These are phyloP conservation scores for Lates calcarifer DNA, from an alignment of 2,113 vertebrate species.

Conservation along the genomic window DNA sequence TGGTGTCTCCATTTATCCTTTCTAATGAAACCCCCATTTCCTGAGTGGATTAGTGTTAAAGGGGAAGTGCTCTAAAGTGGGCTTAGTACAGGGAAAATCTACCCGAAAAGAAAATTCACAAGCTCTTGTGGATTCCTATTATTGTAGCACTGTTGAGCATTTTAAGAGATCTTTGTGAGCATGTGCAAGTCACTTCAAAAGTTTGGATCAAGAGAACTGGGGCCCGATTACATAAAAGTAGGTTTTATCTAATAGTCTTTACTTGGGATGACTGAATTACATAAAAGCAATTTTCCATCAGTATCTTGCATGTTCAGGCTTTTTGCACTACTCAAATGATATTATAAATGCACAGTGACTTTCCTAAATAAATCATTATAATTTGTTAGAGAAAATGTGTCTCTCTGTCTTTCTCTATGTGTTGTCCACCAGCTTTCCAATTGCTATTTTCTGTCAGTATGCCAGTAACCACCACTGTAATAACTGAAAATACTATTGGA, in stretches of 20 bases:
- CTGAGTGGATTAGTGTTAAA: slow-evolving; percentile 73
- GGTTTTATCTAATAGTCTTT: slow-evolving; percentile 34
- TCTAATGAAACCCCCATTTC: slow-evolving; percentile 64
- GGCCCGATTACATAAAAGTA: slow-evolving; percentile 25
- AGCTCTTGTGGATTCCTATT: slow-evolving; percentile 34
- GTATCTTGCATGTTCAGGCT: not conserved
- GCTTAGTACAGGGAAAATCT: slow-evolving; percentile 42
- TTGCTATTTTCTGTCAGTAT: slow-evolving; percentile 1
- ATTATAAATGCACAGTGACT: not conserved
- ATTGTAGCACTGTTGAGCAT: slow-evolving; percentile 13
- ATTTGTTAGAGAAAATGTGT: not conserved
- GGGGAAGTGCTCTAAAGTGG: slow-evolving; percentile 46
- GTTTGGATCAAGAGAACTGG: slow-evolving; percentile 8
- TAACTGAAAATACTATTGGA: slow-evolving; percentile 24
- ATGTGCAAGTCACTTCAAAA: slow-evolving; percentile 31
- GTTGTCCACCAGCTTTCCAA: not conserved
- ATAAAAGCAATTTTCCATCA: slow-evolving; percentile 17
- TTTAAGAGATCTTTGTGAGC: slow-evolving; percentile 23
- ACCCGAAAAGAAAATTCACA: slow-evolving; percentile 25
- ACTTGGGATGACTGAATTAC: slow-evolving; percentile 17
- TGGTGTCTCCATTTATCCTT: slow-evolving; percentile 62
- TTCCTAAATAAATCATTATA: slow-evolving; percentile 13
- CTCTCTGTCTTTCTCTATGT: not conserved
- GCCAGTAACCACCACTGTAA: not conserved
- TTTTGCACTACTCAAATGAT: not conserved